Base-by-base conservation (phyloP, 2,888 invertebrate species). In the Hydriomena furcata region DNA sequence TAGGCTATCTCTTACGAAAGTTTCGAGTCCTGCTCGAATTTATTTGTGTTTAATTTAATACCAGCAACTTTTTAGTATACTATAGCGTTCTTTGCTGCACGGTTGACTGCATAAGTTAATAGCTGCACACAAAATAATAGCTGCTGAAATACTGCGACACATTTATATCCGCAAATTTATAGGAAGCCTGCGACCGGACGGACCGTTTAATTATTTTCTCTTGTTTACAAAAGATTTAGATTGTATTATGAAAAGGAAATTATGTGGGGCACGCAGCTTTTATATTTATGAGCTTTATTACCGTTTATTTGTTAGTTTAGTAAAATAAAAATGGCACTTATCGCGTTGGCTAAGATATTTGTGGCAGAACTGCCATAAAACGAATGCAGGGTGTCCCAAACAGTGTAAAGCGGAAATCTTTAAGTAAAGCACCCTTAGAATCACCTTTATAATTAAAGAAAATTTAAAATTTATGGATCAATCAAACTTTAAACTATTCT, bases 191-290 rank as follows among this genome's bases (percentile, higher is more conserved):
- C 68, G 65, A 66, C 67, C 73, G 68, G 62, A 63, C 63, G 31
- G 69, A 60, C 51, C 66, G 63, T 78, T 79, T 82, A 82, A 82
- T 84, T 83, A 82, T 82, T 80, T 82, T 79, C 75, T 78, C 70
- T 73, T 82, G 81, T 82, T 85, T 82, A 76, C 73, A 72, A 63
- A 72, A 77, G 76, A 82, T 82, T 80, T 73, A 78, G 76, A 82
- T 79, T 51, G 36, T 36, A 43, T 43, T 37, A 36, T 35, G 41
- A 40, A 44, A 12, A 43, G 41, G 38, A 48, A 58, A 55, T 55
- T 49, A 46, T 52, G 38, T 42, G 40, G 47, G 44, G 34, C 52
- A 50, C 56, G 61, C 59, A 56, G 48, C 42, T 28, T 12, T 34
- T 20, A 10, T 44, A 48, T 41, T 48, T 43, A 48, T 42, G 38